Evolutionary conservation across 2,797 vertebrate species (phyloP), one percentile per base, ranked within the genome.

Genomic region (Gallinago solitaria): DNA sequence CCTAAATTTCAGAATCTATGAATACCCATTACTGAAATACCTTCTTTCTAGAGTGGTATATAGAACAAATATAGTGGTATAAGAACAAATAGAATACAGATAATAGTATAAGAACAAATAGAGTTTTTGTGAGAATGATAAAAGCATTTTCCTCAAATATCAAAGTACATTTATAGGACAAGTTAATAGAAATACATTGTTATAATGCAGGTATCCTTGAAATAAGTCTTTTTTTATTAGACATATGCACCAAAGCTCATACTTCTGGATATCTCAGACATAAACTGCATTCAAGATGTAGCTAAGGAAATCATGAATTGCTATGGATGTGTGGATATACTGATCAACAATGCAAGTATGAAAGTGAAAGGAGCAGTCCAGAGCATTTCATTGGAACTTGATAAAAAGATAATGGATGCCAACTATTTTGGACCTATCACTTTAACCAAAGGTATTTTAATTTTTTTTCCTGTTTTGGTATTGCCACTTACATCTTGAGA

Each of bases 401-500:
- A 99, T 97, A 99, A 98, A 97, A 99, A 98, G 94, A 98, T 99
- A 91, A 99, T 99, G 99, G 99, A 99, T 54, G 98, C 98, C 82
- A 99, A 99, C 94, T 99, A 99, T 96, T 99, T 99, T 56, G 99
- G 99, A 25, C 99, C 99, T 78, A 98, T 99, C 97, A 98, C 98
- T 25, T 95, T 99, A 96, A 98, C 98, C 56, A 99, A 99, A 99
- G 99, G 99, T 99, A 97, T 76, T 56, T 43, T 60, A n/a, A 33
- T 71, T 90, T 69, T 83, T 86, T 50, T 73, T 39, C 3, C 53
- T 25, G 21, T 75, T 67, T 76, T 35, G 2, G 30, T 78, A n/a
- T 87, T 83, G 7, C 12, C 8, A 25, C 37, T 65, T 59, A 68
- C 60, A 80, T 12, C 20, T 60, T 33, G 11, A 87, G 27, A 37